phyloP scores from a whole-genome alignment of 2,113 vertebrate species.

The Nycticorax nycticorax region DNA sequence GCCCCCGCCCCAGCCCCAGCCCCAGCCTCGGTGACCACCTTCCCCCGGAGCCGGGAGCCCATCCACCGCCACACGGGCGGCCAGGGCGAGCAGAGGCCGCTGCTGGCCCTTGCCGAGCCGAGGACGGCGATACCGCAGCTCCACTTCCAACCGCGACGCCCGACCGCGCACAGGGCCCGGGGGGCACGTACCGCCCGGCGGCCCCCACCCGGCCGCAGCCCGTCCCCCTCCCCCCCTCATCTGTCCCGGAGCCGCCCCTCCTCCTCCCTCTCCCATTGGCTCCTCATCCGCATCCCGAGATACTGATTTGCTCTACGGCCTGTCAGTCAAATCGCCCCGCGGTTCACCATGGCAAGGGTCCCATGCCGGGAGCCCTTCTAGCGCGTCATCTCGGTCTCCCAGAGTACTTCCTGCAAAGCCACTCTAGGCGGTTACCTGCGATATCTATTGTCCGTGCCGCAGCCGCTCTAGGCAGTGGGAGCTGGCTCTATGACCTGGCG shows the following conservation, averaged over 20 bases:
- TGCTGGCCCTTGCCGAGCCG: accelerated
- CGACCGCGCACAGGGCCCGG: accelerated
- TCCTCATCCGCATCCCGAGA: accelerated
- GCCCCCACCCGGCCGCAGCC: accelerated
- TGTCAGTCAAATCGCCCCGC: background rate
- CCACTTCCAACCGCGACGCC: accelerated
- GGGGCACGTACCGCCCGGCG: accelerated
- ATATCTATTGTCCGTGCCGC: accelerated
- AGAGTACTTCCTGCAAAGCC: background rate
- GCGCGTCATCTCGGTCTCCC: background rate
- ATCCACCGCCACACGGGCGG: accelerated
- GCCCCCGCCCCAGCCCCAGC: accelerated
- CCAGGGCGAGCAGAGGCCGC: background rate
- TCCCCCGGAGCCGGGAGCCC: no score
- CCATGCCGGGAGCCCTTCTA: background rate
- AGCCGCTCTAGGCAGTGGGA: background rate
- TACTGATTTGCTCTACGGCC: background rate
- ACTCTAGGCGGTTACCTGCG: background rate
- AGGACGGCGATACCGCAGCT: accelerated
- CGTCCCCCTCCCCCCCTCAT: accelerated
- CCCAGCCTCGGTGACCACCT: no score
- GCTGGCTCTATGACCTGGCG: background rate
- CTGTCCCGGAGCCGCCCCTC: accelerated
- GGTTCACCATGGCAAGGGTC: accelerated
- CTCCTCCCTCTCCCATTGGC: background rate